A percentile compares a stretch with the other conserved stretches of the same genome.
Conservation (phyloP, 1,140 invertebrate genomes). For the Drosophila ohnishii region DNA sequence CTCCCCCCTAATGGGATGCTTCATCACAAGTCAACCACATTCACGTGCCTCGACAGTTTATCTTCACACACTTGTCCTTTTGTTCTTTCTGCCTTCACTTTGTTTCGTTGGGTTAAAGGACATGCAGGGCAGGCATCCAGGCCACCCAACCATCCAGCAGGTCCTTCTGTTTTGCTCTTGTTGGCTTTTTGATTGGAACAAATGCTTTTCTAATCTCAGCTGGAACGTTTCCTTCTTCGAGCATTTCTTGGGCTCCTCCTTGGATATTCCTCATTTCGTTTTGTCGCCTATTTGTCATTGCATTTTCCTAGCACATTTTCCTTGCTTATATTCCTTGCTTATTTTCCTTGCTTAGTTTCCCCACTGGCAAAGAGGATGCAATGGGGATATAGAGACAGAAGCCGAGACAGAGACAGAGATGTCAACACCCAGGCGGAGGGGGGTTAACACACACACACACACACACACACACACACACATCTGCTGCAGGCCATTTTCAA, state of each 20-base stretch:
- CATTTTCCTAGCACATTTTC: slow-evolving; percentile 55
- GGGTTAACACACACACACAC: slow-evolving; percentile 27
- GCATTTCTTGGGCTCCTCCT: slow-evolving; percentile 7
- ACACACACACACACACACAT: slow-evolving; percentile 13
- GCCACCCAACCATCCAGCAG: neutral
- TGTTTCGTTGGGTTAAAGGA: slow-evolving; percentile 33
- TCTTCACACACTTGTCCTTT: slow-evolving; percentile 72
- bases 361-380: slow-evolving; percentile 44
- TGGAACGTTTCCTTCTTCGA: slow-evolving; percentile 39
- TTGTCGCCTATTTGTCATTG: slow-evolving; percentile 81
- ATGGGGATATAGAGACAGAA: neutral
- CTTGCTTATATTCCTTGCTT: slow-evolving; percentile 54
- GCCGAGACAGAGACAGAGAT: slow-evolving; percentile 49
- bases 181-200: slow-evolving; percentile 77
- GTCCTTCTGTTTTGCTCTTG: slow-evolving; percentile 28
- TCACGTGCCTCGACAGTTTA: slow-evolving; percentile 55
- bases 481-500: slow-evolving; percentile 59
- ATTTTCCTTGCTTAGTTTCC: slow-evolving; percentile 11
- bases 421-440: slow-evolving; percentile 53
- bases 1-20: neutral
- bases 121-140: slow-evolving; percentile 16
- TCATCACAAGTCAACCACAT: slow-evolving; percentile 31
- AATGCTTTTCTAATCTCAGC: slow-evolving; percentile 79
- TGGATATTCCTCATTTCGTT: slow-evolving; percentile 78
- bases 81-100: slow-evolving; percentile 56